These are phyloP conservation scores for Trachelus troglodyta DNA, from an alignment of 2,888 invertebrate species.

Conservation along the genomic window DNA sequence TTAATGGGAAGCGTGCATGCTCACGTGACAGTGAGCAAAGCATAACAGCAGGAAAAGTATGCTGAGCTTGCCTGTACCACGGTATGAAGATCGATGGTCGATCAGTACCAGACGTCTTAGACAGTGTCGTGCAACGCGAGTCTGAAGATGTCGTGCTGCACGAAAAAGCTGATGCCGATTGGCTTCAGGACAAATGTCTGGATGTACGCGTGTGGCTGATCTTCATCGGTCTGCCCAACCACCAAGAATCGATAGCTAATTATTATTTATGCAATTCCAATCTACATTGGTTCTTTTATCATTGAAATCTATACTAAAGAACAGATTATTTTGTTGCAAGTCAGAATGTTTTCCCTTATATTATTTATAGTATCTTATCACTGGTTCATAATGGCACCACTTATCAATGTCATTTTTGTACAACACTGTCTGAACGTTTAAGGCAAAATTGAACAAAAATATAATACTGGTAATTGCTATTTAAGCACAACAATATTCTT, in stretches of 20 bases:
- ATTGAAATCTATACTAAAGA: not conserved
- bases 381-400: not conserved
- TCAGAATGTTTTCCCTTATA: not conserved
- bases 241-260: constrained; percentile 62
- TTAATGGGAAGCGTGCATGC: constrained; percentile 13
- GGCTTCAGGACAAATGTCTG: constrained; percentile 95
- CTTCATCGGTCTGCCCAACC: constrained; percentile 89
- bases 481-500: not conserved
- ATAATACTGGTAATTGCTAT: not conserved
- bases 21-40: constrained; percentile 32
- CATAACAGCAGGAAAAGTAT: constrained; percentile 28
- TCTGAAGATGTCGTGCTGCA: constrained; percentile 95
- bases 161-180: constrained; percentile 88
- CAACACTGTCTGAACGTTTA: not conserved
- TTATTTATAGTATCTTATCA: not conserved
- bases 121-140: constrained; percentile 87
- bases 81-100: constrained; percentile 50
- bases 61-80: constrained; percentile 55
- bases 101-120: constrained; percentile 65
- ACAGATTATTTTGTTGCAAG: not conserved
- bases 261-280: constrained; percentile 12
- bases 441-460: not conserved
- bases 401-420: not conserved
- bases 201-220: constrained; percentile 92
- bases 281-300: not conserved